Percentiles rank a stretch among this genome's conserved stretches.
Evolutionary conservation across 2,113 vertebrate genomes (phyloP).

Genomic region (Chrysemys picta): DNA sequence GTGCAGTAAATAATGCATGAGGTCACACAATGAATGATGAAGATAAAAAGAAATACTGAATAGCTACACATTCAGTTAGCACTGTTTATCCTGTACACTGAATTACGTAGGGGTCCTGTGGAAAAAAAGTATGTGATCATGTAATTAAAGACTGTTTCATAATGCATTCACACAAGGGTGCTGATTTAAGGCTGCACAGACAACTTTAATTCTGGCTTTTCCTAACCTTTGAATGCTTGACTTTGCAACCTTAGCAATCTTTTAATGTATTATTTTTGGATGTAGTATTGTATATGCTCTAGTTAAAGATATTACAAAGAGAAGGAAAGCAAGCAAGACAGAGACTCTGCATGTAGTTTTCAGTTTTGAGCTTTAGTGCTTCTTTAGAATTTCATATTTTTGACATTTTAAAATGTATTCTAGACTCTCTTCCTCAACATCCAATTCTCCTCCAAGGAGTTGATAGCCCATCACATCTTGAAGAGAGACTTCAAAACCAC

Average conservation of each 20-base stretch:
- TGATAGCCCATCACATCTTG: background rate
- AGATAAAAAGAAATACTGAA: background rate
- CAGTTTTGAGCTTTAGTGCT: slow-evolving; percentile 3
- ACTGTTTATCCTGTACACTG: slow-evolving; percentile 31
- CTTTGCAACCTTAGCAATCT: slow-evolving; percentile 27
- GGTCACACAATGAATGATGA: background rate
- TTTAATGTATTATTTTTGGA: slow-evolving; percentile 50
- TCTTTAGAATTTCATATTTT: slow-evolving; percentile 5
- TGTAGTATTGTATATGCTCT: background rate
- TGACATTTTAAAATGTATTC: background rate
- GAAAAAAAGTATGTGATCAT: slow-evolving; percentile 39
- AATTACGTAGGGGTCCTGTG: slow-evolving; percentile 50
- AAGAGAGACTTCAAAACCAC: background rate
- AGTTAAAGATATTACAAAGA: background rate
- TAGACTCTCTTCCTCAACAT: background rate
- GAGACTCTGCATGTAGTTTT: slow-evolving; percentile 32
- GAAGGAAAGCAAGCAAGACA: slow-evolving; percentile 30
- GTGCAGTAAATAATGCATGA: background rate
- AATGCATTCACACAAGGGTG: slow-evolving; percentile 57
- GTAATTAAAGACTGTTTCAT: slow-evolving; percentile 65
- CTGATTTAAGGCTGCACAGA: slow-evolving; percentile 60
- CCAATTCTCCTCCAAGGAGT: background rate
- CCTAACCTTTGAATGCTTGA: slow-evolving; percentile 60
- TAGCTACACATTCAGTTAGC: background rate
- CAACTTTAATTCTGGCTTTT: slow-evolving; percentile 39